Percentiles rank a stretch among this genome's conserved stretches.
These are phyloP conservation scores for Tauraco erythrolophus DNA, from an alignment of 2,113 vertebrate genomes.

Conservation along the genomic window DNA sequence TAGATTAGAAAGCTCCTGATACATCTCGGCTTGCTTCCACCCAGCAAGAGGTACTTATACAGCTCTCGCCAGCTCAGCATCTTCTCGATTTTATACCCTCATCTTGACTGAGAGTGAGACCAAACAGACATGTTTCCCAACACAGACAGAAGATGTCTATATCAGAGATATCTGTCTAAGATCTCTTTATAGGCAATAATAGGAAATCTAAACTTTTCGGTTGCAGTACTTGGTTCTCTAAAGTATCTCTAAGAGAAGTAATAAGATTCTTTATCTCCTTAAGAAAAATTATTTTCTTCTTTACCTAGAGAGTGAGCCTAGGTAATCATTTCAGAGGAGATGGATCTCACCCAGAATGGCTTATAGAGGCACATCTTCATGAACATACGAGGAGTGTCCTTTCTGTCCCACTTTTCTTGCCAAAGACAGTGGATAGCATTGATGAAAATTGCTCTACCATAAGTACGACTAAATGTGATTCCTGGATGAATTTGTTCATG, in stretches of 20 bases:
- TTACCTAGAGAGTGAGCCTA: neutral
- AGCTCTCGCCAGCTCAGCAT: neutral
- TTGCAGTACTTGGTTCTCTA: neutral
- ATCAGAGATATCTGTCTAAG: neutral
- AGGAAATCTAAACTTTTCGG: neutral
- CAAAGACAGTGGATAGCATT: neutral
- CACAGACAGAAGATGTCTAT: neutral
- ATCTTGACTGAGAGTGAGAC: neutral
- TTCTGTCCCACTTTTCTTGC: neutral
- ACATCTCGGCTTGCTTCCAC: neutral
- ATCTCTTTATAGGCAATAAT: neutral
- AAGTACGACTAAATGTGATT: neutral
- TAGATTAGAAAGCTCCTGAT: neutral
- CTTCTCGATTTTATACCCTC: neutral
- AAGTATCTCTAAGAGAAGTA: neutral
- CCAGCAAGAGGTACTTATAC: neutral
- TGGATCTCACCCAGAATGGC: neutral
- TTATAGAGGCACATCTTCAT: neutral
- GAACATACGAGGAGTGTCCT: neutral
- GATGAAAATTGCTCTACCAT: neutral
- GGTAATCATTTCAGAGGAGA: neutral
- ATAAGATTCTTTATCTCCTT: neutral
- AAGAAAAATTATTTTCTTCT: neutral
- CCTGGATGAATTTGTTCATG: neutral
- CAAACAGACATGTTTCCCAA: neutral